Evolutionary conservation across 1,140 invertebrate species (phyloP).

Genomic region (Paracyclopina nana): DNA sequence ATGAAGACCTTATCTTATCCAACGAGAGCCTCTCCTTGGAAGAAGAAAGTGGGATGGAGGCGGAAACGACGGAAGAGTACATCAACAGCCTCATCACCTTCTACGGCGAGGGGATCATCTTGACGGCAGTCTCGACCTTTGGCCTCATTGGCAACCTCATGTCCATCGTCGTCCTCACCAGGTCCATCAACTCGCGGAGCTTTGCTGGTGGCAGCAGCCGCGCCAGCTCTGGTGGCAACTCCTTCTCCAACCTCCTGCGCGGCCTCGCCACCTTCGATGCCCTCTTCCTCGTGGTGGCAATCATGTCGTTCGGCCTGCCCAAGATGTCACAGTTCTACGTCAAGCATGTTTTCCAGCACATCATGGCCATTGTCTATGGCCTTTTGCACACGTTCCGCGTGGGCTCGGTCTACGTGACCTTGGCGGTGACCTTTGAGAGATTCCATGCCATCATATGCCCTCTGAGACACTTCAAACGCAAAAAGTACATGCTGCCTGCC

Average conservation of each 20-base stretch:
- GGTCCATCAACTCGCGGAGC: too few species aligned
- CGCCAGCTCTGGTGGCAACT: too few species aligned
- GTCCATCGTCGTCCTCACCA: too few species aligned
- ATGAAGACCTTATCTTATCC: too few species aligned
- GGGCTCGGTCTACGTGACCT: conserved; percentile 8
- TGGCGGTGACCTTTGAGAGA: conserved; percentile 7
- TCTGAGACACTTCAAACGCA: background rate
- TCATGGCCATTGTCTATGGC: background rate
- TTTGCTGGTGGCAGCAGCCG: too few species aligned
- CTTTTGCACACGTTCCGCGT: background rate
- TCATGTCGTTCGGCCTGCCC: background rate
- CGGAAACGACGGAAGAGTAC: too few species aligned
- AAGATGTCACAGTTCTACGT: background rate
- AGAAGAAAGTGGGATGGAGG: too few species aligned
- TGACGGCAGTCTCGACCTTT: too few species aligned
- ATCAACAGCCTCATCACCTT: too few species aligned
- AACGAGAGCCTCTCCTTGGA: too few species aligned
- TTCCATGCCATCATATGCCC: conserved; percentile 9
- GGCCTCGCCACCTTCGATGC: background rate
- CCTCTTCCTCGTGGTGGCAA: background rate
- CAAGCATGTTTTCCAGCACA: background rate
- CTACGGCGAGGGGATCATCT: too few species aligned
- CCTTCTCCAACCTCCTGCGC: background rate
- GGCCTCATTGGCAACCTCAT: too few species aligned
- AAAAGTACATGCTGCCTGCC: conserved; percentile 9